Conservation (phyloP, 2,113 vertebrate species). For the Pogona vitticeps region DNA sequence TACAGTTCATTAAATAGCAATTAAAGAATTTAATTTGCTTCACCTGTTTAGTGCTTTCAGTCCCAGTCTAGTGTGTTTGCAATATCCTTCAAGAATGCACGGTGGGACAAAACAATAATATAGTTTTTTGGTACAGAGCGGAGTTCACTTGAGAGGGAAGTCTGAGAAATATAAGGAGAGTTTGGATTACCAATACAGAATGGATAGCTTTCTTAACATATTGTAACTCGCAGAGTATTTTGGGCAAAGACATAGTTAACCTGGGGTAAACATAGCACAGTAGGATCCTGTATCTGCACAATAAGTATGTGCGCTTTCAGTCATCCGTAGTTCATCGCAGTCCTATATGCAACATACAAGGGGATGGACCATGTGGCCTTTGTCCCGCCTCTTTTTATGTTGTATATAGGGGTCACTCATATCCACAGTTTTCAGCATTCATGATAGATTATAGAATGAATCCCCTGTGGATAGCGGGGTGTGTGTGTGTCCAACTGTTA, state of each 20-base stretch:
- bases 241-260: background rate
- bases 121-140: background rate
- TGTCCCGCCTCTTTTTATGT: no score
- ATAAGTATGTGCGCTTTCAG: no score
- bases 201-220: background rate
- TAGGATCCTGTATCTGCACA: no score
- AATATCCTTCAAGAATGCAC: background rate
- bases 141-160: constrained; percentile 1
- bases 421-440: no score
- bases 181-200: background rate
- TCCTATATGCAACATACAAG: no score
- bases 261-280: background rate
- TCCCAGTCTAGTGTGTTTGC: background rate
- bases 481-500: background rate
- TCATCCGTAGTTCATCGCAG: no score
- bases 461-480: no score
- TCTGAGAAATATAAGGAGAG: background rate
- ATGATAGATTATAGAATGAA: no score
- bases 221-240: background rate
- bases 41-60: background rate
- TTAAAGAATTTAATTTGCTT: constrained; percentile 21
- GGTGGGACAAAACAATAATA: constrained; percentile 15
- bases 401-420: no score
- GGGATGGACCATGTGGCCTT: no score
- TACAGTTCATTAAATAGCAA: constrained; percentile 14